Base-by-base conservation (phyloP, 2,888 invertebrate genomes). In the Cyaniris semiargus region DNA sequence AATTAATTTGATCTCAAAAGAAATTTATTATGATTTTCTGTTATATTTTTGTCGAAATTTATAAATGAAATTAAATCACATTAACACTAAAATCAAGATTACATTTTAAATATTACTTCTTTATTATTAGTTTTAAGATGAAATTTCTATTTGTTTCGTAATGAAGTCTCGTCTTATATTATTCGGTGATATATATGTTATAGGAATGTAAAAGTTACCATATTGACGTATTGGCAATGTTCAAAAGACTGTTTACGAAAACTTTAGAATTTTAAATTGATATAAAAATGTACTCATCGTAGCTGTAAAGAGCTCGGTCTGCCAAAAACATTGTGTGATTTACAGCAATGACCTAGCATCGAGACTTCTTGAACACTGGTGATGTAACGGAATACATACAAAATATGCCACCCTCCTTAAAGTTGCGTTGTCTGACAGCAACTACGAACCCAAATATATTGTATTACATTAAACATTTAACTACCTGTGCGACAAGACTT, bases 291-390 rank as follows among this genome's bases (percentile, higher is more conserved):
- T 76, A 70, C 70, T 76, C 27, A 76, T 78, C 77, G 78, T 80
- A 76, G 70, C 75, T 75, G 70, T 78, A 78, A 79, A 70, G 76
- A 82, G 80, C 80, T 81, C 80, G 76, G 76, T 84, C 81, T 84
- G 86, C 86, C 86, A 86, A 87, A 86, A 84, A 79, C 48, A 71
- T 71, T 71, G 74, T 81, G 80, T 84, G 84, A 53, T 53, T 72
- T 74, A 15, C 18, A 74, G 27, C 53, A 74, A 74, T 74, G 48
- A 48, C 48, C 13, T 74, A 74, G 23, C 44, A 74, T 74, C 27
- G 53, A 74, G 74, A 74, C 74, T 74, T 48, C 44, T 74, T 74
- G 48, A 53, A 7, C 53, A 48, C 48, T 74, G 48, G 53, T 31
- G 74, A 74, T 53, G 74, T 27, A 74, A 74, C 53, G 53, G 27